Base-by-base conservation (phyloP, 2,113 vertebrate genomes). In the Malurus cyaneus region DNA sequence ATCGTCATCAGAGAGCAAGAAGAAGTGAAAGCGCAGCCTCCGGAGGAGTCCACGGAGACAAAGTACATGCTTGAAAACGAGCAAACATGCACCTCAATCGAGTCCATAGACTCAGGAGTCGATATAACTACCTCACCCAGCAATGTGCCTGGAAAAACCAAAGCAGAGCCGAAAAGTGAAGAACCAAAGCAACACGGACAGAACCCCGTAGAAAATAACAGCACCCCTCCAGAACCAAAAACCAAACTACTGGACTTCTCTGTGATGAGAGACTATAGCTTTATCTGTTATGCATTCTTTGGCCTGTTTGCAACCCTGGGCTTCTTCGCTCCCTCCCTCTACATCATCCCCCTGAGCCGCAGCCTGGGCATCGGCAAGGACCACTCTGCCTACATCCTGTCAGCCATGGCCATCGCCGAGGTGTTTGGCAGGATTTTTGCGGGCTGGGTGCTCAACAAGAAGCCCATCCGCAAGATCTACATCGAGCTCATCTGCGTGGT, bases 261-360 rank as follows among this genome's bases (percentile, higher is more conserved):
- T 18, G 96, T 99, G 76, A 97, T 99, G 95, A 98, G 92, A 92
- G 99, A 99, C 94, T 93, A 90, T 71, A 97, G 98, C 91, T 99
- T 99, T 87, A 98, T 99, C 47, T 98, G 98, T 53, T 99, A 99
- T 17, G 98, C 99, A 31, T 90, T 99, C 14, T 99, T 99, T 25
- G 99, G 99, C 47, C 98, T 99, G 12, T 99, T 99, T 18, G 99
- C 98, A 80, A 99, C 99, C 2, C 95, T 99, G 71, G 99, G 99
- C 66, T 99, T 99, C 98, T 99, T 99, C 0, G 99, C 98, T 10
- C 99, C 99, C 4, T 98, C 98, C 10, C 95, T 99, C 26, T 99
- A 99, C 95, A 97, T 99, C 95, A 99, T 99, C 7, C 98, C 99
- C 49, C 95, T 99, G 88, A 98, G 98, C 8, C 98, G 98, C 87